Evolutionary conservation across 2,797 vertebrate species (phyloP).

Genomic region (Enteromius viviparus): DNA sequence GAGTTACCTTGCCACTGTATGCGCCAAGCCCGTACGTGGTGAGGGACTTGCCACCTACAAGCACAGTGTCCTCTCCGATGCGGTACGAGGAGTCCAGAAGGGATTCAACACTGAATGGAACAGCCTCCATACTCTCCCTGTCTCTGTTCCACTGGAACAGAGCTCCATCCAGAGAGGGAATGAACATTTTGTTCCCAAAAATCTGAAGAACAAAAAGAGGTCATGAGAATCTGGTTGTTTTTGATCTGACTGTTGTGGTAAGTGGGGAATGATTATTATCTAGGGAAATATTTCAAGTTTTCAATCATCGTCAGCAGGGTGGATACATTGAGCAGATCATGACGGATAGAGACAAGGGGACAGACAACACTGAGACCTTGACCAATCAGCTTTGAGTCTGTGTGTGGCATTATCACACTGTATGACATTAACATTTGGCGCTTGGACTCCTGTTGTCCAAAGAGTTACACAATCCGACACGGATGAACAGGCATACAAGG

Average conservation of each 20-base stretch:
- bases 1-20: conserved; percentile 90
- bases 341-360: conserved; percentile 42
- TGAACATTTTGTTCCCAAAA: conserved; percentile 97
- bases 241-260: neutral
- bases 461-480: conserved; percentile 32
- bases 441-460: neutral
- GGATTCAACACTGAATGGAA: conserved; percentile 97
- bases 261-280: neutral
- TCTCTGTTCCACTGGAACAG: conserved; percentile 99
- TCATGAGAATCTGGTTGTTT: neutral
- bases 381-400: conserved; percentile 42
- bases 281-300: conserved; percentile 5
- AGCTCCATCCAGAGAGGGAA: conserved; percentile 95
- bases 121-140: conserved; percentile 94
- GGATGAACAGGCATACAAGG: conserved; percentile 35
- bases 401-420: conserved; percentile 37
- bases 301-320: neutral
- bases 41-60: conserved; percentile 95
- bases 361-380: conserved; percentile 17
- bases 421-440: conserved; percentile 33
- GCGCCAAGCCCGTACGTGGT: conserved; percentile 94
- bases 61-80: conserved; percentile 92
- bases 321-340: conserved; percentile 34
- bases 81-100: conserved; percentile 95
- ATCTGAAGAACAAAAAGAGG: conserved; percentile 75